Conservation (phyloP, 2,888 invertebrate genomes). For the Campoplex nolae region DNA sequence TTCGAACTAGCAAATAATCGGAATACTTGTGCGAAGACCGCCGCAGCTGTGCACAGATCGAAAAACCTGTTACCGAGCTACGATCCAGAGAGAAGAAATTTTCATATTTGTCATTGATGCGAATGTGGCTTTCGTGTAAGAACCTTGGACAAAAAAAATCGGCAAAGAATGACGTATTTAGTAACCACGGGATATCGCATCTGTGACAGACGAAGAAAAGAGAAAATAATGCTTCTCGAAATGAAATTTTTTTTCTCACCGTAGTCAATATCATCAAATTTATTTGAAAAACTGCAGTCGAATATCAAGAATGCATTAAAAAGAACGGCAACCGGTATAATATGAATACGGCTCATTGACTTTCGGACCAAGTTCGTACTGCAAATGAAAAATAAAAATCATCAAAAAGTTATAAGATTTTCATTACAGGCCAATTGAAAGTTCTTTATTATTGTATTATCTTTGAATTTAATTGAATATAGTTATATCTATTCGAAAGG, state of each 20-base stretch:
- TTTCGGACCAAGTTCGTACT: neutral
- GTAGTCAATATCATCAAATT: neutral
- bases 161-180: slow-evolving; percentile 6
- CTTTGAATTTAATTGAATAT: neutral
- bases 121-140: neutral
- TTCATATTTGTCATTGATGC: slow-evolving; percentile 29
- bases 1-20: slow-evolving; percentile 50
- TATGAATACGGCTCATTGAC: neutral
- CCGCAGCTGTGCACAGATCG: slow-evolving; percentile 67
- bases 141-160: neutral
- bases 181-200: slow-evolving; percentile 10
- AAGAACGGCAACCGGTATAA: neutral
- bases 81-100: slow-evolving; percentile 12
- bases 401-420: neutral
- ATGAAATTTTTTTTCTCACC: neutral
- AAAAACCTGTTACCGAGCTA: slow-evolving; percentile 46
- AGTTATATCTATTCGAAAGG: slow-evolving; percentile 7
- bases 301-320: neutral
- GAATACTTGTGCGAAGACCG: slow-evolving; percentile 29
- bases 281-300: neutral
- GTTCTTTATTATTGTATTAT: neutral
- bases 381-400: neutral
- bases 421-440: neutral
- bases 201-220: neutral
- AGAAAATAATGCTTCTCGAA: neutral